These are phyloP conservation scores for Diglossa cyanea DNA, from an alignment of 2,797 vertebrate species.

Conservation along the genomic window DNA sequence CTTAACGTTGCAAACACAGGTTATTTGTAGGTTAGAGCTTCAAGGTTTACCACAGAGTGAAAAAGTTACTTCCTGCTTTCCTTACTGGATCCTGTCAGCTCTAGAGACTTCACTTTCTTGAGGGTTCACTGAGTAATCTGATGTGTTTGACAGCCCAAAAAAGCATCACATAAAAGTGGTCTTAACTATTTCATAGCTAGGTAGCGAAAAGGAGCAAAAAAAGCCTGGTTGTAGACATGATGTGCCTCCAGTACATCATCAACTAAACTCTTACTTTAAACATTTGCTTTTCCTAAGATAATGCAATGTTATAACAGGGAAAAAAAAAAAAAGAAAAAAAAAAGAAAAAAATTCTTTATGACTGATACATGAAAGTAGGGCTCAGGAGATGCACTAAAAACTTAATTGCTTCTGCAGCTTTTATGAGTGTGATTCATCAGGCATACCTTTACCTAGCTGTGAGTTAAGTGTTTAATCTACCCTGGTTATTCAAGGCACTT, in stretches of 20 bases:
- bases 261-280: background rate
- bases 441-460: background rate
- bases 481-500: background rate
- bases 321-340: background rate
- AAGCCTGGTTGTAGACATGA: background rate
- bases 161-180: background rate
- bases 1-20: background rate
- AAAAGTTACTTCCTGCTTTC: background rate
- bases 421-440: slow-evolving; percentile 12
- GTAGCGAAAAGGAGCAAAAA: background rate
- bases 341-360: background rate
- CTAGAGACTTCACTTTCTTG: background rate
- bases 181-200: background rate
- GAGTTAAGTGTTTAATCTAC: background rate
- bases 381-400: slow-evolving; percentile 15
- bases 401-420: slow-evolving; percentile 12
- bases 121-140: background rate
- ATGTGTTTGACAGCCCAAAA: background rate
- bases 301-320: background rate
- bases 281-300: background rate
- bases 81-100: background rate
- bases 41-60: background rate
- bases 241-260: background rate
- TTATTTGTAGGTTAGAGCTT: background rate
- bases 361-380: background rate